phyloP scores from a whole-genome alignment of 2,888 invertebrate species.

The Ceraclea dissimilis region DNA sequence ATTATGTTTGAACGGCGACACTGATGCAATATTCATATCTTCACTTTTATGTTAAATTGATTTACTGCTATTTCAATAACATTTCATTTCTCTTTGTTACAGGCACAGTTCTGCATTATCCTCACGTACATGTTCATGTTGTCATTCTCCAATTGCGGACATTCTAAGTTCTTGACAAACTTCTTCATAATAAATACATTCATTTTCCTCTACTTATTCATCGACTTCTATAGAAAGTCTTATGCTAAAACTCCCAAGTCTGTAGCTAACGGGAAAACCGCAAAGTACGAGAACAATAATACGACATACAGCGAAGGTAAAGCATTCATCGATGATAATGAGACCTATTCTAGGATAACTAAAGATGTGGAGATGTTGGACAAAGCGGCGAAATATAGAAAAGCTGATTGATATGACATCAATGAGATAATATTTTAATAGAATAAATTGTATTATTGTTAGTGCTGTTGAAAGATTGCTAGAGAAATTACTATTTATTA shows the following conservation, averaged over 20 bases:
- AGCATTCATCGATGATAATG: slow-evolving; percentile 7
- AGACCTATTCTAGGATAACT: slow-evolving; percentile 17
- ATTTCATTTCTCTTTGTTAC: slow-evolving; percentile 28
- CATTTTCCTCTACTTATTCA: slow-evolving; percentile 52
- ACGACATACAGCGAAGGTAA: neutral
- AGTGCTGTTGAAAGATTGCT: neutral
- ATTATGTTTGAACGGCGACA: too few species aligned
- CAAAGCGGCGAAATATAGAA: slow-evolving; percentile 12
- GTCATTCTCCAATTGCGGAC: slow-evolving; percentile 53
- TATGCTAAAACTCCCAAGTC: slow-evolving; percentile 36
- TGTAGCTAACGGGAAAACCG: slow-evolving; percentile 1
- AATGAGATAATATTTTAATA: neutral
- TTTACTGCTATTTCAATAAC: too few species aligned
- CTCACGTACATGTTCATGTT: slow-evolving; percentile 52
- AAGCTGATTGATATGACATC: neutral
- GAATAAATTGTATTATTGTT: neutral
- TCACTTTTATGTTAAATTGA: too few species aligned
- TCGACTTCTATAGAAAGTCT: slow-evolving; percentile 51
- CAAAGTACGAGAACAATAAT: neutral
- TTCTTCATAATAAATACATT: slow-evolving; percentile 48
- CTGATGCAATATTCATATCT: too few species aligned
- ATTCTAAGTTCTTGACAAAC: slow-evolving; percentile 51
- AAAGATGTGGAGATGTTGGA: slow-evolving; percentile 17
- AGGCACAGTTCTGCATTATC: slow-evolving; percentile 62
- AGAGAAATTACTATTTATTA: too few species aligned